Base-by-base conservation (phyloP, 1,140 invertebrate species). In the Zaprionus gabonicus region DNA sequence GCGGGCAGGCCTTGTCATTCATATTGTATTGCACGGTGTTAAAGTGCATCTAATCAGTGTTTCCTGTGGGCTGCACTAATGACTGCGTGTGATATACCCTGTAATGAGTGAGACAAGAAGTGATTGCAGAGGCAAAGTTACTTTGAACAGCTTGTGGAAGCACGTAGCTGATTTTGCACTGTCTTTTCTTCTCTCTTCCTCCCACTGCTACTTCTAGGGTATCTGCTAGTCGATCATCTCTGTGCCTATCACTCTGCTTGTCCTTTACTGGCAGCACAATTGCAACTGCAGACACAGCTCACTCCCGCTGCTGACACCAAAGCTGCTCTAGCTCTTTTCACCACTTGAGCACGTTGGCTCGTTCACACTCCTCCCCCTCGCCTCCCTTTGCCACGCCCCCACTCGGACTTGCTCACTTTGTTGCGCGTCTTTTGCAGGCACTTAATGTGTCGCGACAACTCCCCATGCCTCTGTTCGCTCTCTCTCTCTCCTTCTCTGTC, bases 361-460 rank as follows among this genome's bases (percentile, higher is more conserved):
- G 7, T n/a, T 56, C 51, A 28, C 36, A 31, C 12, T 20, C 25
- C 17, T n/a, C 57, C 23, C 23, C 62, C 28, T 34, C 60, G 23
- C 31, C 20, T 23, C 38, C 41, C 41, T 12, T 36, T 7, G 38
- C 49, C 25, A 10, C 60, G n/a, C 13, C 38, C 20, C 27, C 41
- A 64, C 36, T 63, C 41, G 55, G 66, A 63, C 53, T 27, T 79
- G 76, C 57, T 85, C 82, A 86, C 69, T 82, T 86, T 76, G 76
- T 71, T 56, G 76, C 80, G 66, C 78, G 84, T 88, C 84, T 88
- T 88, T 88, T 88, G 81, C 84, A 88, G 84, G 81, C 84, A 88
- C 84, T 88, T 84, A 88, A 88, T 88, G 85, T 78, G 83, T 55
- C 65, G 72, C 57, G 57, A 23, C 64, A 51, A 58, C 69, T 34